Conservation (phyloP, 2,113 vertebrate species). For the Osmerus mordax region DNA sequence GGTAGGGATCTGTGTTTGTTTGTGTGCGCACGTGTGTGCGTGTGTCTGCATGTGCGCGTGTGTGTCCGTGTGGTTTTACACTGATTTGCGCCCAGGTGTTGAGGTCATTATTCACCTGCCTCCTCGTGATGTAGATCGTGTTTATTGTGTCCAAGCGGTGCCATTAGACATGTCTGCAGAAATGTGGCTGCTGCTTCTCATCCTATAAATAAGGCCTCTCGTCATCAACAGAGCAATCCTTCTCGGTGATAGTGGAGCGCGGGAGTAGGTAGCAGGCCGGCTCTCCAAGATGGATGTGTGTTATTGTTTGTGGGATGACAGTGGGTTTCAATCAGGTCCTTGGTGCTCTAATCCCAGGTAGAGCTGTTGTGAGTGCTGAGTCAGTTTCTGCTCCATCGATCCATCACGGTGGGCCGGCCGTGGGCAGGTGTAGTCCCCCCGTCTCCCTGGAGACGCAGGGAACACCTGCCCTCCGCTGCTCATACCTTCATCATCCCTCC, state of each 20-base stretch:
- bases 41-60: not conserved
- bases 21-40: not conserved
- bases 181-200: slow-evolving; percentile 50
- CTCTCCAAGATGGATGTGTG: slow-evolving; percentile 76
- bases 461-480: slow-evolving; percentile 75
- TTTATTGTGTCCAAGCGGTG: slow-evolving; percentile 58
- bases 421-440: slow-evolving; percentile 75
- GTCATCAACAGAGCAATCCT: slow-evolving; percentile 65
- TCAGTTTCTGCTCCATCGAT: slow-evolving; percentile 82
- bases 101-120: slow-evolving; percentile 55
- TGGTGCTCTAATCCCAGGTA: slow-evolving; percentile 80
- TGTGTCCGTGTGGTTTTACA: not conserved
- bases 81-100: slow-evolving; percentile 34
- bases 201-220: slow-evolving; percentile 49
- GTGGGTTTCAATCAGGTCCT: slow-evolving; percentile 84
- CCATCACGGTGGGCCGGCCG: slow-evolving; percentile 72
- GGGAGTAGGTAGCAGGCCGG: slow-evolving; percentile 46
- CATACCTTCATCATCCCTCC: slow-evolving; percentile 66
- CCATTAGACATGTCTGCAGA: slow-evolving; percentile 57
- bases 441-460: slow-evolving; percentile 71
- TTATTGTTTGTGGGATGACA: slow-evolving; percentile 89
- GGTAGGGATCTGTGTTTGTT: not conserved
- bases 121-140: slow-evolving; percentile 58
- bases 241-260: slow-evolving; percentile 57
- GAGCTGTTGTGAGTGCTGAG: slow-evolving; percentile 75